phyloP scores from a whole-genome alignment of 1,140 invertebrate genomes.

The Atta cephalotes region DNA sequence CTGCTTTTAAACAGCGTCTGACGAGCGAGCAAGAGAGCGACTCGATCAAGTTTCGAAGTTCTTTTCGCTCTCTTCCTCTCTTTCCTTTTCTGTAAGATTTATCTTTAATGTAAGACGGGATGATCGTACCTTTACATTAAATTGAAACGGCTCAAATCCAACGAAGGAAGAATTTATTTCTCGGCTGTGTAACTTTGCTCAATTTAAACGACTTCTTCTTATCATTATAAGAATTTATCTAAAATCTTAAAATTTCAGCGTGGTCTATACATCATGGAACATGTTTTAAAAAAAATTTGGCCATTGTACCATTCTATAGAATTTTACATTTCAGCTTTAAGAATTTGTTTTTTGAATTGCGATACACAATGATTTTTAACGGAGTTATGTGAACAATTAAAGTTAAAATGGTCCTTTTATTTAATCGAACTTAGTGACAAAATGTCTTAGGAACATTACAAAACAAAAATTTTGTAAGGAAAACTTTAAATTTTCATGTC shows the following conservation, averaged over 20 bases:
- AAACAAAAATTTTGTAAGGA: no score
- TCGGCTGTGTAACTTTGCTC: slow-evolving; percentile 29
- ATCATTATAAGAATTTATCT: slow-evolving; percentile 32
- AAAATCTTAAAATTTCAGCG: not conserved
- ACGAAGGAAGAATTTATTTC: slow-evolving; percentile 33
- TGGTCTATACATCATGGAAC: not conserved
- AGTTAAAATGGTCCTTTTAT: no score
- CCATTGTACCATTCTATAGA: no score
- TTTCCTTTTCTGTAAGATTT: slow-evolving; percentile 28
- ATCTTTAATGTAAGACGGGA: slow-evolving; percentile 21
- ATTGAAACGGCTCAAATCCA: slow-evolving; percentile 38
- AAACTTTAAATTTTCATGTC: no score
- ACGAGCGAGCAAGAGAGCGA: slow-evolving; percentile 50
- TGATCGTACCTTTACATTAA: slow-evolving; percentile 42
- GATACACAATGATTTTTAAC: no score
- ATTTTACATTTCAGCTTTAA: no score
- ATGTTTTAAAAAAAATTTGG: not conserved
- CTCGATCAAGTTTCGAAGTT: slow-evolving; percentile 66
- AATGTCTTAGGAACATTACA: no score
- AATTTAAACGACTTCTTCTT: slow-evolving; percentile 42
- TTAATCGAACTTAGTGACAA: no score
- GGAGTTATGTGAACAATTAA: no score
- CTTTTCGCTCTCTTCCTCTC: slow-evolving; percentile 43
- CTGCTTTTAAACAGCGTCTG: slow-evolving; percentile 61
- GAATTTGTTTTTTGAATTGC: no score